Base-by-base conservation (phyloP, 2,797 vertebrate species). In the Esox lucius region DNA sequence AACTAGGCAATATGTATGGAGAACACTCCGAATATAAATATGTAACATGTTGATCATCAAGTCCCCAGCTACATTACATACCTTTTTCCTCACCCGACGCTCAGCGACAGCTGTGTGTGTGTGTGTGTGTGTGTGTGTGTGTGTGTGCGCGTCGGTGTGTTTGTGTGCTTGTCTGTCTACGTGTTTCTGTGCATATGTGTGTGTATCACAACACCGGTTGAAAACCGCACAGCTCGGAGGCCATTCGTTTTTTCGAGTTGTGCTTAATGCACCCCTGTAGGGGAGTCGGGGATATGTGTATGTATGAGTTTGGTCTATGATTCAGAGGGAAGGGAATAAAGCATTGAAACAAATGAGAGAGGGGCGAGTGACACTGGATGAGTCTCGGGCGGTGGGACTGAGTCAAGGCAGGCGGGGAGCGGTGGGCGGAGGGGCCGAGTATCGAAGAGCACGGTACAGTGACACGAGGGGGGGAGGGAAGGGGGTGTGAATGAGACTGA, bases 201-300 rank as follows among this genome's bases (percentile, higher is more conserved):
- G 68, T 19, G 24, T 31, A 16, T 48, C 3, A 19, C 53, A 61
- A 19, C 53, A 61, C 66, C 68, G 82, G 42, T 78, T n/a, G 73
- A 22, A 2, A 17, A 16, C 71, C 72, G 79, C 79, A 64, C 80
- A 62, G 81, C 86, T 86, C 39, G 46, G 74, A 80, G 81, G 76
- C 85, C 82, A 84, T 86, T 86, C 22, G 87, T 87, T 88, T 87
- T 88, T 87, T 80, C 70, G 78, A 85, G 80, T 83, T 85, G 74
- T 86, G 80, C 81, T 84, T 85, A 86, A 87, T 0, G 13, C 81
- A 17, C 1, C 73, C 81, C 81, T 75, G 70, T 31, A 16, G 82
- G 68, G 42, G 73, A 73, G 53, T 24, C 6, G 33, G 73, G 65
- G 49, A 73, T 71, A 83, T 87, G 82, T 85, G 84, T 86, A 89